Percentiles rank a stretch among this genome's conserved stretches.
These are phyloP conservation scores for Malachius bipustulatus DNA, from an alignment of 2,888 invertebrate species.

Conservation along the genomic window DNA sequence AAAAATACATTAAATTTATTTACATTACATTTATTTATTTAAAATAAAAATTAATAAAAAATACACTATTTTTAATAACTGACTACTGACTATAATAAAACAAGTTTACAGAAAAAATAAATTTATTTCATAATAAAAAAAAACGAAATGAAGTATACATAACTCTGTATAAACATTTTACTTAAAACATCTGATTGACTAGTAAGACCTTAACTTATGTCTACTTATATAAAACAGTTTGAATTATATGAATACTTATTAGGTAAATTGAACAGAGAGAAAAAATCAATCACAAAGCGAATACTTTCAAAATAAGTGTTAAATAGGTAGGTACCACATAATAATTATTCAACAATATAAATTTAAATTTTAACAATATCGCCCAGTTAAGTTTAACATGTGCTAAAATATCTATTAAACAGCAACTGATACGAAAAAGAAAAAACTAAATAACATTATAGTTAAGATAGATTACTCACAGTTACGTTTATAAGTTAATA, in stretches of 20 bases:
- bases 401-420: conserved; percentile 18
- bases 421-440: conserved; percentile 7
- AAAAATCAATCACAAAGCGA: conserved; percentile 30
- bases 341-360: not conserved
- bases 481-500: conserved; percentile 47
- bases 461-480: no score
- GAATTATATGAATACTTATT: conserved; percentile 30
- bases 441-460: no score
- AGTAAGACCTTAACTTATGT: conserved; percentile 33
- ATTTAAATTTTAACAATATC: conserved; percentile 19
- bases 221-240: conserved; percentile 32
- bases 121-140: conserved; percentile 35
- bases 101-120: conserved; percentile 34
- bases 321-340: no score
- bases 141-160: conserved; percentile 33
- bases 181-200: conserved; percentile 34
- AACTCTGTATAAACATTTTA: conserved; percentile 33
- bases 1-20: no score
- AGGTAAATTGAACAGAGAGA: conserved; percentile 22
- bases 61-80: no score
- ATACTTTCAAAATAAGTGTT: conserved; percentile 23
- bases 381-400: conserved; percentile 18
- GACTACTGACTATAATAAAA: no score
- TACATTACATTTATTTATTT: no score
- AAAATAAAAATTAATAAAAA: no score